Evolutionary conservation across 2,113 vertebrate genomes (phyloP).

Genomic region (Felis chaus): DNA sequence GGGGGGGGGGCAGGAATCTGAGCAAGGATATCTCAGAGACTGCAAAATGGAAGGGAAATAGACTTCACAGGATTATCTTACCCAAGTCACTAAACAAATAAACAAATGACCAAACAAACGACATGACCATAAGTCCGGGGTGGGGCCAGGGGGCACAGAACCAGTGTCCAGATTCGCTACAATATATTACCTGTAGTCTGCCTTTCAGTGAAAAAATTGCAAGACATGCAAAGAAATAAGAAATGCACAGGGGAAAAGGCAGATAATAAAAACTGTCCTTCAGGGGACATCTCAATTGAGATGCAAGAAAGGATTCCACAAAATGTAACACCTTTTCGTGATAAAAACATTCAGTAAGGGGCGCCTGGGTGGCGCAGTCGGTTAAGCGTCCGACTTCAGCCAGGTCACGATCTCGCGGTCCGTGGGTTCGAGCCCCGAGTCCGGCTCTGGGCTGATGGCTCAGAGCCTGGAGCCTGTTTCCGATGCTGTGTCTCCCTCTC

Average conservation of each 20-base stretch:
- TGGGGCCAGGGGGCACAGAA: neutral
- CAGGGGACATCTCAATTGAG: neutral
- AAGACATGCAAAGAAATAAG: neutral
- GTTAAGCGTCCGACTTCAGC: no score
- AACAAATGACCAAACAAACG: neutral
- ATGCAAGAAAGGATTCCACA: neutral
- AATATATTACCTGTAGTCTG: neutral
- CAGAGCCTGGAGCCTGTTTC: no score
- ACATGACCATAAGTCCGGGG: neutral
- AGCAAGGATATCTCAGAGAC: neutral
- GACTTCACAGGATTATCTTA: neutral
- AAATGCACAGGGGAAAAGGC: neutral
- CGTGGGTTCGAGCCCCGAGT: no score
- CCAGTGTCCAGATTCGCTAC: neutral
- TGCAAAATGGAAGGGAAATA: neutral
- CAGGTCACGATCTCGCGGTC: no score
- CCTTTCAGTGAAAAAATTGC: neutral
- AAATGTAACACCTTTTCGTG: neutral
- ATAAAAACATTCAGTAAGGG: neutral
- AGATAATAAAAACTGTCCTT: neutral
- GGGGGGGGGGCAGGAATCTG: accelerated
- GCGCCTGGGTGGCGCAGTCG: no score
- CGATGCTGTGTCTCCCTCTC: no score
- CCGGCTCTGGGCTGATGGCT: no score
- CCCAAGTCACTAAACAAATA: neutral